phyloP scores from a whole-genome alignment of 2,113 vertebrate genomes.

The Solea solea region DNA sequence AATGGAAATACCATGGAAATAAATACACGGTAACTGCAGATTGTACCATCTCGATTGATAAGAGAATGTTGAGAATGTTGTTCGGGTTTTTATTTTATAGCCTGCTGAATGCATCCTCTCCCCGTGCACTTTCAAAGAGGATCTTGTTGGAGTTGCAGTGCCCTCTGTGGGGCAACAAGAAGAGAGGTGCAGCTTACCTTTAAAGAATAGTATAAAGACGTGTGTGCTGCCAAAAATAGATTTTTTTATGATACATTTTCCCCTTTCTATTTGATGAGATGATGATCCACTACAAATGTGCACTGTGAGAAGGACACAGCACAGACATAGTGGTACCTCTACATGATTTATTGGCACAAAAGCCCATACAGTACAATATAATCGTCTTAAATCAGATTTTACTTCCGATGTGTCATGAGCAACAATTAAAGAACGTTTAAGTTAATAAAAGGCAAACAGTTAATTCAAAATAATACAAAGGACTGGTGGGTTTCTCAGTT shows the following conservation, averaged over 20 bases:
- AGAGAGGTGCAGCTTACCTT: not conserved
- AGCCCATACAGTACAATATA: slow-evolving; percentile 44
- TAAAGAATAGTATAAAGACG: not conserved
- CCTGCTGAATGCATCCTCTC: slow-evolving; percentile 28
- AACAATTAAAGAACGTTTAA: slow-evolving; percentile 34
- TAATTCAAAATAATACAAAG: slow-evolving; percentile 44
- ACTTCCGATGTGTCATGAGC: slow-evolving; percentile 14
- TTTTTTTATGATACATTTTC: not conserved
- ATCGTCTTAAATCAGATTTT: slow-evolving; percentile 29
- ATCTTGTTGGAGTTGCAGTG: slow-evolving; percentile 65
- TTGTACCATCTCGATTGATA: slow-evolving; percentile 9
- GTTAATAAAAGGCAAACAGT: slow-evolving; percentile 51
- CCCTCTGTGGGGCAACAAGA: slow-evolving; percentile 68
- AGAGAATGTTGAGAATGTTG: slow-evolving; percentile 6
- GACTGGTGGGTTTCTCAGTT: slow-evolving; percentile 23
- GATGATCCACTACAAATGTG: not conserved
- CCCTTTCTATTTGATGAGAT: not conserved
- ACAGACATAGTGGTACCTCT: slow-evolving; percentile 30
- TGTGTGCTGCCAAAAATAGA: not conserved
- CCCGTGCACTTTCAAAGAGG: slow-evolving; percentile 13
- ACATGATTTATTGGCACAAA: slow-evolving; percentile 74
- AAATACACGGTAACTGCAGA: slow-evolving; percentile 24
- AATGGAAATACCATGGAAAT: slow-evolving; percentile 17
- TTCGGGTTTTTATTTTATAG: slow-evolving; percentile 19
- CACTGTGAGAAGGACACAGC: too few species aligned